A percentile compares a stretch with the other conserved stretches of the same genome.
phyloP scores from a whole-genome alignment of 2,797 vertebrate species.

The Oreonectes daqikongensis region DNA sequence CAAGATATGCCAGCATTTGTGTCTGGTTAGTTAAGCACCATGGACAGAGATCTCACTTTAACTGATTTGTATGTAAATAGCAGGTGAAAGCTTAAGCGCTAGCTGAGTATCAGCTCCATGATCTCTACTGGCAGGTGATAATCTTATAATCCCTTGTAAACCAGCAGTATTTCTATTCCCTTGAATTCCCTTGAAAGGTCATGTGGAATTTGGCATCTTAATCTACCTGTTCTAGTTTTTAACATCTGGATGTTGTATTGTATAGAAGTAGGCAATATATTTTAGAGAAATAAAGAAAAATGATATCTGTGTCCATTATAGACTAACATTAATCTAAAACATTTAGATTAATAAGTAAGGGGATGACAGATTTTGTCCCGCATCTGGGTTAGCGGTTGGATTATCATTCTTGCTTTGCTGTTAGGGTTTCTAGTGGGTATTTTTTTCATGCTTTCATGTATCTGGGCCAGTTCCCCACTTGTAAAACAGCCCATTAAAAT shows the following conservation, averaged over 20 bases:
- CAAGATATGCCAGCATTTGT: background rate
- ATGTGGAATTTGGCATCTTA: slow-evolving; percentile 14
- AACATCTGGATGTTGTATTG: background rate
- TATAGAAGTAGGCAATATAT: background rate
- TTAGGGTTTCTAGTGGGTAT: slow-evolving; percentile 10
- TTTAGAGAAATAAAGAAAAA: background rate
- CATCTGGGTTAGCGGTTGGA: slow-evolving; percentile 5
- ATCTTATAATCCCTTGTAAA: slow-evolving; percentile 74
- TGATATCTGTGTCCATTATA: background rate
- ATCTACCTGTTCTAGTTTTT: background rate
- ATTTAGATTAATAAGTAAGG: background rate
- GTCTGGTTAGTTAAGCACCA: background rate
- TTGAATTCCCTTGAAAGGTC: slow-evolving; percentile 57
- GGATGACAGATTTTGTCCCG: background rate
- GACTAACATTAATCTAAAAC: too few species aligned
- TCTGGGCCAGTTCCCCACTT: slow-evolving; percentile 29
- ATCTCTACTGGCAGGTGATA: slow-evolving; percentile 60
- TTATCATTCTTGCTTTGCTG: slow-evolving; percentile 9
- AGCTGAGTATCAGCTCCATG: background rate
- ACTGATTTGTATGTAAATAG: background rate
- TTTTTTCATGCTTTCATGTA: slow-evolving; percentile 23
- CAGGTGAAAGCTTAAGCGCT: background rate
- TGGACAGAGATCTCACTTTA: background rate
- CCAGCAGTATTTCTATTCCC: slow-evolving; percentile 57
- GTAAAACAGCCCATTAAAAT: slow-evolving; percentile 4